Evolutionary conservation across 2,797 vertebrate species (phyloP).

Genomic region (Eulemur mongoz): DNA sequence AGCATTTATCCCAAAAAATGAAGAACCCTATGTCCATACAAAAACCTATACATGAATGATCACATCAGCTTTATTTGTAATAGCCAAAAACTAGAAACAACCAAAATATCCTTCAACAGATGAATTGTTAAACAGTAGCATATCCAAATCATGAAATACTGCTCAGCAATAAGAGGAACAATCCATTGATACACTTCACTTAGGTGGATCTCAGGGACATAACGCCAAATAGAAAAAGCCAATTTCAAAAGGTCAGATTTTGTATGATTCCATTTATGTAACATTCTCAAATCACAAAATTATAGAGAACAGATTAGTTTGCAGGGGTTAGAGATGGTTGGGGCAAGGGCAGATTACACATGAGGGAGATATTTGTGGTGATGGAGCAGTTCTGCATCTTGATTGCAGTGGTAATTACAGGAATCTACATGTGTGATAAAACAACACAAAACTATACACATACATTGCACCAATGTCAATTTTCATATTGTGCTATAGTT

Average conservation of each 20-base stretch:
- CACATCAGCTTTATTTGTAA: not conserved
- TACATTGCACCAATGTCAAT: not conserved
- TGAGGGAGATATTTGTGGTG: not conserved
- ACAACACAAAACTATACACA: not conserved
- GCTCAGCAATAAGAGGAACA: not conserved
- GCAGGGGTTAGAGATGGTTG: not conserved
- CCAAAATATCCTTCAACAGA: not conserved
- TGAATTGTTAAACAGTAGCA: not conserved
- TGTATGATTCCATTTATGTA: not conserved
- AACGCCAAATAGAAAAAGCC: not conserved
- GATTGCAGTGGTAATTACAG: not conserved
- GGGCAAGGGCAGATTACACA: not conserved
- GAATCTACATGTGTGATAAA: not conserved
- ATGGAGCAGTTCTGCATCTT: not conserved
- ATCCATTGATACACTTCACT: not conserved
- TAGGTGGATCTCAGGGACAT: not conserved
- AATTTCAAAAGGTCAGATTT: conserved; percentile 24
- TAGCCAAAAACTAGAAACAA: not conserved
- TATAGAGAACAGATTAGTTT: not conserved
- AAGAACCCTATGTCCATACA: not conserved
- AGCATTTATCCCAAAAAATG: not conserved
- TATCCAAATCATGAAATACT: not conserved
- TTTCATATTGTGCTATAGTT: not conserved
- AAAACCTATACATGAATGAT: not conserved
- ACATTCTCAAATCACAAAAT: not conserved